phyloP scores from a whole-genome alignment of 2,113 vertebrate species.

The Barbus barbus region DNA sequence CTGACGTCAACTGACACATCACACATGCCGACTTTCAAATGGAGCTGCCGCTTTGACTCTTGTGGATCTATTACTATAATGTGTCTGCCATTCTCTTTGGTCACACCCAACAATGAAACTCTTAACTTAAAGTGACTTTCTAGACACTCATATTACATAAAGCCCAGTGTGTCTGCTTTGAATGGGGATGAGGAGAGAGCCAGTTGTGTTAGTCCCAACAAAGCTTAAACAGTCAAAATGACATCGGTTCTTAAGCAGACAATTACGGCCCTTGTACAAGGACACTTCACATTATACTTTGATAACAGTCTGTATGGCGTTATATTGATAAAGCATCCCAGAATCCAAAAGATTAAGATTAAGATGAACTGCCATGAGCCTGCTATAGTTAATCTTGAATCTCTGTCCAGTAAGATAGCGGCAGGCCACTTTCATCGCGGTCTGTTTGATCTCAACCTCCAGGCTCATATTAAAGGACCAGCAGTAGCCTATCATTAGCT shows the following conservation, averaged over 20 bases:
- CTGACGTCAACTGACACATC: neutral
- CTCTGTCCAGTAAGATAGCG: slow-evolving; percentile 24
- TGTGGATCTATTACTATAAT: slow-evolving; percentile 15
- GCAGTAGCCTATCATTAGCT: slow-evolving; percentile 54
- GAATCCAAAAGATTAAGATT: slow-evolving; percentile 34
- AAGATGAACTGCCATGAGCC: slow-evolving; percentile 42
- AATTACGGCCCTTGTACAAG: slow-evolving; percentile 19
- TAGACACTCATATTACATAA: neutral
- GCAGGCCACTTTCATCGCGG: slow-evolving; percentile 55
- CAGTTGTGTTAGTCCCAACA: neutral
- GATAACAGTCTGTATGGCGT: slow-evolving; percentile 28
- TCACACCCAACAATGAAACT: neutral
- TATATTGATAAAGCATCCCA: slow-evolving; percentile 31
- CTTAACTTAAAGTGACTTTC: neutral
- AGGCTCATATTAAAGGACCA: slow-evolving; percentile 55
- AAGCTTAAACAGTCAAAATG: slow-evolving; percentile 7
- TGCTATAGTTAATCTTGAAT: slow-evolving; percentile 43
- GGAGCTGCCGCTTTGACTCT: neutral
- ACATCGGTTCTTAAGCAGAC: neutral
- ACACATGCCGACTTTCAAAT: slow-evolving; percentile 4
- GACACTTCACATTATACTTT: slow-evolving; percentile 38
- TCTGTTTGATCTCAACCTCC: slow-evolving; percentile 59
- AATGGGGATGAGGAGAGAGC: neutral
- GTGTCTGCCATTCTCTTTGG: neutral
- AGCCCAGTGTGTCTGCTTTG: neutral